A percentile compares a stretch with the other conserved stretches of the same genome.
Evolutionary conservation across 2,113 vertebrate genomes (phyloP).

Genomic region (Perca schrenkii): DNA sequence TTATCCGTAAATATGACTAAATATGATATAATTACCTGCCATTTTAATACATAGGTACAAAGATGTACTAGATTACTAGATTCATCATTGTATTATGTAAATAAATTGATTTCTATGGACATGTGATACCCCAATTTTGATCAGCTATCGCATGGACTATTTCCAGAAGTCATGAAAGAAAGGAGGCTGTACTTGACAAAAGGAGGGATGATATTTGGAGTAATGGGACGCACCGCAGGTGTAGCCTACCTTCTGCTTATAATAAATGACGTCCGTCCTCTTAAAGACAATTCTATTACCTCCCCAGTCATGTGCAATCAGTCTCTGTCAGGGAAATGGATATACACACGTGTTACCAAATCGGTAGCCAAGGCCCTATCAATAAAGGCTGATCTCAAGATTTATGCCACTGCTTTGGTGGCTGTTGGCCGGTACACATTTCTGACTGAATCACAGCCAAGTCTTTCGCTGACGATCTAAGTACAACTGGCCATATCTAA

Average conservation of each 20-base stretch:
- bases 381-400: conserved; percentile 82
- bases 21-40: not conserved
- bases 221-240: conserved; percentile 78
- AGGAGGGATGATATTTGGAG: conserved; percentile 74
- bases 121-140: conserved; percentile 18
- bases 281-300: conserved; percentile 89
- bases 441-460: conserved; percentile 62
- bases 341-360: conserved; percentile 85
- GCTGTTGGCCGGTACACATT: conserved; percentile 65
- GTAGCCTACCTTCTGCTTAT: conserved; percentile 78
- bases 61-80: not conserved
- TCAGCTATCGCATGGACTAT: conserved; percentile 5
- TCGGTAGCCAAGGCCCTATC: conserved; percentile 83
- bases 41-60: not conserved
- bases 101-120: conserved; percentile 11
- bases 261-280: conserved; percentile 84
- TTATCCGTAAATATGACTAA: not conserved
- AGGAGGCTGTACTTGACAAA: conserved; percentile 66
- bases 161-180: conserved; percentile 49
- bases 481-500: conserved; percentile 33
- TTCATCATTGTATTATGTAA: not conserved
- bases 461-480: conserved; percentile 51
- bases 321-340: conserved; percentile 86
- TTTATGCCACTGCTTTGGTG: conserved; percentile 78
- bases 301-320: conserved; percentile 82